These are phyloP conservation scores for Cyclopterus lumpus DNA, from an alignment of 2,797 vertebrate species.

Conservation along the genomic window DNA sequence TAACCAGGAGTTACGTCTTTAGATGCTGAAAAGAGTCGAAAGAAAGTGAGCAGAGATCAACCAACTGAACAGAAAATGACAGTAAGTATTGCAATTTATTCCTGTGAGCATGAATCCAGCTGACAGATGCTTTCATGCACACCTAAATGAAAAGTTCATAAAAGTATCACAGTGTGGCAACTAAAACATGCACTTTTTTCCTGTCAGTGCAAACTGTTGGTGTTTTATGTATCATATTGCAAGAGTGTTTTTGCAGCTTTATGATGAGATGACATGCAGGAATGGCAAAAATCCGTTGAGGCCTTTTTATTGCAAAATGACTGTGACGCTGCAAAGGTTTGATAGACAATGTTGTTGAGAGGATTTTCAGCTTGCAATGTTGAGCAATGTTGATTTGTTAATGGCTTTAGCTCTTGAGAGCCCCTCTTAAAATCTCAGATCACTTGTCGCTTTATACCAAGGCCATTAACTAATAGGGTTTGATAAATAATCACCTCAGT, in stretches of 20 bases:
- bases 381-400: constrained; percentile 46
- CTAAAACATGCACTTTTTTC: not conserved
- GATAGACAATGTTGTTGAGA: not conserved
- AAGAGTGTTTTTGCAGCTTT: constrained; percentile 11
- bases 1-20: constrained; percentile 40
- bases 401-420: constrained; percentile 40
- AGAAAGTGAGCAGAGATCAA: constrained; percentile 63
- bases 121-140: constrained; percentile 2
- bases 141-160: not conserved
- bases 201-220: not conserved
- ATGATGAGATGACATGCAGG: constrained; percentile 24
- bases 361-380: constrained; percentile 49
- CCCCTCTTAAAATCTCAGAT: constrained; percentile 16
- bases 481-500: constrained; percentile 54
- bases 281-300: constrained; percentile 1
- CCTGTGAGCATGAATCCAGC: not conserved
- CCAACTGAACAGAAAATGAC: constrained; percentile 72
- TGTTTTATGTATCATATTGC: not conserved
- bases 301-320: constrained; percentile 35
- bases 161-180: not conserved
- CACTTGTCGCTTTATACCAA: constrained; percentile 19
- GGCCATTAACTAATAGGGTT: constrained; percentile 24
- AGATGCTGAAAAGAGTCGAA: constrained; percentile 56
- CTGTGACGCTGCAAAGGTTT: constrained; percentile 14
- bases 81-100: constrained; percentile 74